phyloP scores from a whole-genome alignment of 1,140 invertebrate species.

The Aricia agestis region DNA sequence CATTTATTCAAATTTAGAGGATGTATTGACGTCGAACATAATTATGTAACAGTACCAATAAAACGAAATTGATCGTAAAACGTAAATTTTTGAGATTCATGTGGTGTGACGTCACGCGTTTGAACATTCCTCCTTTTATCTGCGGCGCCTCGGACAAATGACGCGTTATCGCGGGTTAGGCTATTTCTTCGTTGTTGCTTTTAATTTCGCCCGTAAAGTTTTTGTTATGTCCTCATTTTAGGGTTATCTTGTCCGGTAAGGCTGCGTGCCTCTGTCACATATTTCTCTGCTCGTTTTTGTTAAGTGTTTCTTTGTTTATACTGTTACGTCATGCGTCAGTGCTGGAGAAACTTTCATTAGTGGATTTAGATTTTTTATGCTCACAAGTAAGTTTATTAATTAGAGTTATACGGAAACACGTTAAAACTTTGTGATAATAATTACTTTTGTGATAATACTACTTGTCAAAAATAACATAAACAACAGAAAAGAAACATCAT shows the following conservation, averaged over 20 bases:
- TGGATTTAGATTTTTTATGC: not conserved
- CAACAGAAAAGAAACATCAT: not conserved
- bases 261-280: conserved; percentile 59
- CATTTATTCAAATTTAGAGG: not conserved
- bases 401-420: too few relatives aligned
- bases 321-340: conserved; percentile 29
- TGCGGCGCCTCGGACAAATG: conserved; percentile 73
- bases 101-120: not conserved
- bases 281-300: conserved; percentile 49
- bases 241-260: conserved; percentile 55
- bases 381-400: too few relatives aligned
- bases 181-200: conserved; percentile 64
- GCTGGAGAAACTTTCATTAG: conserved; percentile 18
- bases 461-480: too few relatives aligned
- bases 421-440: too few relatives aligned
- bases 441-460: too few relatives aligned
- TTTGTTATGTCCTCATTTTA: conserved; percentile 66
- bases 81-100: not conserved
- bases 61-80: not conserved
- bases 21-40: not conserved
- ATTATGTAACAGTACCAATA: not conserved
- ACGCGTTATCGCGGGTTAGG: conserved; percentile 67
- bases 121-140: conserved; percentile 53
- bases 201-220: conserved; percentile 69
- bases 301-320: conserved; percentile 24